Percentiles rank a stretch among this genome's conserved stretches.
phyloP scores from a whole-genome alignment of 2,888 invertebrate species.

The Lasiommata megera region DNA sequence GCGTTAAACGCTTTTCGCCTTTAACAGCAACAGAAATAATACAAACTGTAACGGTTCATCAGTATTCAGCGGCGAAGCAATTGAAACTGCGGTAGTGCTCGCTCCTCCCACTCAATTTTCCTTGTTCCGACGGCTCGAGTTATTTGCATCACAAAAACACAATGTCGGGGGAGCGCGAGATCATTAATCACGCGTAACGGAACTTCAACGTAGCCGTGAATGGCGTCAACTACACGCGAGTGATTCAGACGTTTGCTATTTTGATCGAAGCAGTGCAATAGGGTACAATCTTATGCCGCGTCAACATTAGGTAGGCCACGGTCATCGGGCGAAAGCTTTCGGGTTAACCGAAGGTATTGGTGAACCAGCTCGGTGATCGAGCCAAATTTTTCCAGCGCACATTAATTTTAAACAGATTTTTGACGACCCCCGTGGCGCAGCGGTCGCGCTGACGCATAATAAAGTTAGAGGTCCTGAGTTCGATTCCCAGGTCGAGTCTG shows the following conservation, averaged over 20 bases:
- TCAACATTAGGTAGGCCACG: no score
- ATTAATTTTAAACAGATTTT: no score
- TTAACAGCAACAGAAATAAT: constrained; percentile 47
- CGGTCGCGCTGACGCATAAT: no score
- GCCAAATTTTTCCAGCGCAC: no score
- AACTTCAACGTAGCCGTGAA: constrained; percentile 67
- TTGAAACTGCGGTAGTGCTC: constrained; percentile 76
- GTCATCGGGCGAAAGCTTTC: no score
- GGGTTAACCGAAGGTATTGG: no score
- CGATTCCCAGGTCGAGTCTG: no score
- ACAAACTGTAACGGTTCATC: constrained; percentile 72
- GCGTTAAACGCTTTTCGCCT: constrained; percentile 33
- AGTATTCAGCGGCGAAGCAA: constrained; percentile 77
- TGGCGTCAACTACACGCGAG: constrained; percentile 73
- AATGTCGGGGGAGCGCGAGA: constrained; percentile 75
- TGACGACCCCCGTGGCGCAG: no score
- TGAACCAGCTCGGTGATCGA: no score
- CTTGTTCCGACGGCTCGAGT: constrained; percentile 78
- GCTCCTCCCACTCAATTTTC: constrained; percentile 77
- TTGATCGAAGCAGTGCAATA: constrained; percentile 27
- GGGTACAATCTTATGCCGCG: no score
- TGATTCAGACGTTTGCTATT: constrained; percentile 62
- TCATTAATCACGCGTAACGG: constrained; percentile 77
- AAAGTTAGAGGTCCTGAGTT: no score
- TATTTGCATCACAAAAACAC: constrained; percentile 82